A percentile compares a stretch with the other conserved stretches of the same genome.
phyloP scores from a whole-genome alignment of 2,888 invertebrate genomes.

The Amphipyra tragopoginis region DNA sequence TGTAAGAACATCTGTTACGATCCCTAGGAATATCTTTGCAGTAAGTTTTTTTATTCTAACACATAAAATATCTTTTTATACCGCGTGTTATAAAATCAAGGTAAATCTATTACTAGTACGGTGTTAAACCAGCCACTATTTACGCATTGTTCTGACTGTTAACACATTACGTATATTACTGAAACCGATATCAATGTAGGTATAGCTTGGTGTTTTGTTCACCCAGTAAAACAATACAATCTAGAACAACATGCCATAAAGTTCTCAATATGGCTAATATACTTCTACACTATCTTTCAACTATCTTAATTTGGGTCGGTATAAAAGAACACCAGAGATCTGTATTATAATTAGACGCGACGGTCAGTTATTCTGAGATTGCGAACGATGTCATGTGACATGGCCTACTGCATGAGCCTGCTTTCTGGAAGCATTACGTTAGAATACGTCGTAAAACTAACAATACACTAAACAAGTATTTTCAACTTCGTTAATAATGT shows the following conservation, averaged over 20 bases:
- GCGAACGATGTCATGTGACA: constrained; percentile 81
- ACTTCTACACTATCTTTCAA: constrained; percentile 9
- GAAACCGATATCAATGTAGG: constrained; percentile 32
- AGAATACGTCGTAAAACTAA: constrained; percentile 47
- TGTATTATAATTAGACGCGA: constrained; percentile 83
- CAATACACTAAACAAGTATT: constrained; percentile 37
- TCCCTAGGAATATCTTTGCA: background rate
- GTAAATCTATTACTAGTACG: constrained; percentile 19
- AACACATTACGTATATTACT: constrained; percentile 24
- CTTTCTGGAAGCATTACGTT: constrained; percentile 53
- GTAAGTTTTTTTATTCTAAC: too few relatives aligned
- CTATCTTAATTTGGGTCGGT: constrained; percentile 34
- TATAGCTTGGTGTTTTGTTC: constrained; percentile 13
- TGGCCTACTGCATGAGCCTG: constrained; percentile 64
- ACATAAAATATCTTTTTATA: background rate
- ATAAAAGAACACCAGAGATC: constrained; percentile 65
- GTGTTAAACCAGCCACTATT: constrained; percentile 17
- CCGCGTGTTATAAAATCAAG: constrained; percentile 24
- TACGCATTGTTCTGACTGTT: constrained; percentile 42
- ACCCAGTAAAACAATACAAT: background rate
- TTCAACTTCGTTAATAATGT: constrained; percentile 20
- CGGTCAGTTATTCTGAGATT: constrained; percentile 85
- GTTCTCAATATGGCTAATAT: constrained; percentile 33
- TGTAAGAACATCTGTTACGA: background rate
- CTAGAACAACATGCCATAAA: background rate